Percentiles rank a stretch among this genome's conserved stretches.
phyloP scores from a whole-genome alignment of 2,888 invertebrate species.

The Chrysopilus asiliformis region DNA sequence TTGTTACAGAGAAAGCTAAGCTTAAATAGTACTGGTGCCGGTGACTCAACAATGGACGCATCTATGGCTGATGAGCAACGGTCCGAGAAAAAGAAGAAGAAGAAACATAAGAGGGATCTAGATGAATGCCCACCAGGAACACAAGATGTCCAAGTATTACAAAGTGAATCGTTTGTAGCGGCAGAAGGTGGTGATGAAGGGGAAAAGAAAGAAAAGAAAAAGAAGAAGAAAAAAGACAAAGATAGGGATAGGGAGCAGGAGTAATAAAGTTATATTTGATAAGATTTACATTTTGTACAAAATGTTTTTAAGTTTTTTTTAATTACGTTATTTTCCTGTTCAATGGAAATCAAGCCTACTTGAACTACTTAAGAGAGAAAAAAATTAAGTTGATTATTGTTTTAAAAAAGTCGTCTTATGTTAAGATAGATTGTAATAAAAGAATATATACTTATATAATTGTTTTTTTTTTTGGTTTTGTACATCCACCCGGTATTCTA shows the following conservation, averaged over 20 bases:
- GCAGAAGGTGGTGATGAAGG: conserved; percentile 28
- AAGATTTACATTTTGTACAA: no score
- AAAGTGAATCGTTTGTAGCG: conserved; percentile 22
- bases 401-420: no score
- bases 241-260: conserved; percentile 42
- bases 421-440: no score
- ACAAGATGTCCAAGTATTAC: conserved; percentile 9
- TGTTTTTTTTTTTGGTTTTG: no score
- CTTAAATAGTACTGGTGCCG: conserved; percentile 35
- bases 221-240: conserved; percentile 64
- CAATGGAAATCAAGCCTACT: no score
- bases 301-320: no score
- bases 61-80: conserved; percentile 37
- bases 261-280: conserved; percentile 19
- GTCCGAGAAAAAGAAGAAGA: conserved; percentile 49
- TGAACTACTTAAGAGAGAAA: no score
- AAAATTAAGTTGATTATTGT: no score
- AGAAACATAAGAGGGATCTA: conserved; percentile 46
- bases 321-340: no score
- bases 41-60: conserved; percentile 22
- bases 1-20: conserved; percentile 40
- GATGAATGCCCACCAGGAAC: no score
- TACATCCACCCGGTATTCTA: no score
- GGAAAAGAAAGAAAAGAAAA: conserved; percentile 55
- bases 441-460: no score